These are phyloP conservation scores for Drosophila ananassae DNA, from an alignment of 1,140 invertebrate genomes.

Conservation along the genomic window DNA sequence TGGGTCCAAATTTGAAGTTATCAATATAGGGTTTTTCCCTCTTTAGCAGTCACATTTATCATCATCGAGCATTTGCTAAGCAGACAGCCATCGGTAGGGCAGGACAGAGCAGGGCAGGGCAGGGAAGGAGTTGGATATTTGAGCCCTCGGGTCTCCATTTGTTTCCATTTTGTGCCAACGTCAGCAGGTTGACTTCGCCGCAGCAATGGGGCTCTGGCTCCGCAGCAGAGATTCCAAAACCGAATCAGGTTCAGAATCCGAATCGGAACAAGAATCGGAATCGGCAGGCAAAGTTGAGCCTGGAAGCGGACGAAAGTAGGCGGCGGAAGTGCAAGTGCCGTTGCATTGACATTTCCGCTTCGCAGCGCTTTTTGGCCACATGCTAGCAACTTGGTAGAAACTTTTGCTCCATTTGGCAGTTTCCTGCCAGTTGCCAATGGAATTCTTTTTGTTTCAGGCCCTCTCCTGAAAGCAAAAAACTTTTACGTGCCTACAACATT, in stretches of 20 bases:
- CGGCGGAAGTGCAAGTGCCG: conserved; percentile 78
- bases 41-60: conserved; percentile 62
- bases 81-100: conserved; percentile 23
- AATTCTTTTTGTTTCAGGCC: conserved; percentile 43
- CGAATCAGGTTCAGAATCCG: conserved; percentile 27
- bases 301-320: conserved; percentile 63
- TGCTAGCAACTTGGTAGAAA: conserved; percentile 47
- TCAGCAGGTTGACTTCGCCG: conserved; percentile 71
- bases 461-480: conserved; percentile 8
- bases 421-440: conserved; percentile 33
- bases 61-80: conserved; percentile 75
- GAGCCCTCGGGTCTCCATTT: conserved; percentile 61
- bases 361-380: conserved; percentile 67
- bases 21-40: conserved; percentile 34
- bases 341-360: conserved; percentile 81
- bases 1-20: conserved; percentile 22
- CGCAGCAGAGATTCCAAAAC: conserved; percentile 16
- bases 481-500: conserved; percentile 31
- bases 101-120: neutral
- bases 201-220: conserved; percentile 43
- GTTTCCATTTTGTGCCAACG: conserved; percentile 80
- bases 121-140: neutral
- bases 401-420: conserved; percentile 69
- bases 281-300: conserved; percentile 58
- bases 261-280: conserved; percentile 24